Base-by-base conservation (phyloP, 92 coral and sea anemone species). In the Siderastrea siderea region DNA sequence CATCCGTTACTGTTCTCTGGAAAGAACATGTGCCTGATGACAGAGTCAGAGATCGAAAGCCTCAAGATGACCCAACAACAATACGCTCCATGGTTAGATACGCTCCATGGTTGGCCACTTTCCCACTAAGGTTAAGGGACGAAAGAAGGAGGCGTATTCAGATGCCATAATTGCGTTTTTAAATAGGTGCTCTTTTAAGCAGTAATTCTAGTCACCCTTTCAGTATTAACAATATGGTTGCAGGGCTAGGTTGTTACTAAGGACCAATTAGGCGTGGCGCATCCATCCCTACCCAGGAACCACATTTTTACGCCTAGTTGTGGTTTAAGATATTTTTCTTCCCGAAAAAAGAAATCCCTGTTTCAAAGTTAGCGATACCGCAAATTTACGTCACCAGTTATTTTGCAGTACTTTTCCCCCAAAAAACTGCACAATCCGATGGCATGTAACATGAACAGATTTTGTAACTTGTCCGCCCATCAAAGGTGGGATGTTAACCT, bases 1-100 rank as follows among this genome's bases (percentile, higher is more conserved):
- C 71, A 78, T 78, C 83, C 62, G 54, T 50, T 76, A 63, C 47
- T 76, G 81, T 78, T 78, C 53, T 78, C 83, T 50, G 61, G 83
- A 49, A 78, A 78, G 69, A 78, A 52, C 69, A 49, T 78, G 47
- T 78, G 83, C 38, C 19, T 61, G 64, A 78, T 78, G 83, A 80
- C 57, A 45, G 68, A 65, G 46, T 43, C 49, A 80, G 73, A 80
- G 52, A 46, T 80, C 44, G 38, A 48, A 45, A 80, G 61, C 72
- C 60, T 80, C 54, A 80, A 80, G 55, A 65, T 80, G 17, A 80
- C 85, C 12, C 73, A 80, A n/a, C n/a, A n/a, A n/a, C n/a, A 3
- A 52, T 80, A 47, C 58, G 60, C n/a, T n/a, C n/a, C n/a, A n/a
- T n/a, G n/a, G n/a, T n/a, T n/a, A n/a, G n/a, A n/a, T n/a, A n/a